Evolutionary conservation across 2,888 invertebrate genomes (phyloP), one percentile per base, ranked within the genome.

Genomic region (Pantelozetes paolii): DNA sequence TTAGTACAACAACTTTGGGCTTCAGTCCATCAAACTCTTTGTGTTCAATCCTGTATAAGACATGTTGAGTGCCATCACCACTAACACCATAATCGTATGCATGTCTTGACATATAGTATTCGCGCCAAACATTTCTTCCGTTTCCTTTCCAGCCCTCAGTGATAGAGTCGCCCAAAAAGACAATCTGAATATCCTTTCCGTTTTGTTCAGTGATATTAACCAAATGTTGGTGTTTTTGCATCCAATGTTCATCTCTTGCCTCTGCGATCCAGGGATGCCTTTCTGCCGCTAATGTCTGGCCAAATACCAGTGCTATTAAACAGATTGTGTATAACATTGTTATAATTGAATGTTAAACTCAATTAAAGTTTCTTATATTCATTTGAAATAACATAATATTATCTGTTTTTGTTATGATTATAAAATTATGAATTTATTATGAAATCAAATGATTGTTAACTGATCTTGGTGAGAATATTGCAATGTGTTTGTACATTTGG

Each of bases 21-120:
- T 89, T 89, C 77, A 94, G 89, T 84, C 89, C 87, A 81, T 94
- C 93, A 79, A 95, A 84, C 83, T 93, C 93, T 72, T 94, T 94
- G 84, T 95, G 91, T 81, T 88, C 86, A 62, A 94, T 87, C 79
- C 95, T 86, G 94, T 94, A 95, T 48, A 95, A 84, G n/a, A 94
- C 88, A 85, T 95, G 89, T 82, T 94, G 90, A 50, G 91, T 90
- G 81, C 89, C 87, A 83, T 95, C 94, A 77, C 89, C 90, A 79
- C 91, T 89, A 80, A 94, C 91, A 79, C 94, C 93, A 84, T 92
- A 91, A 83, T 94, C 94, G 28, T 54, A 30, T 2, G 71, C 71
- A 50, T 36, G 30, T 71, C 71, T 13, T 2, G 30, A n/a, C 5
- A 18, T n/a, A 42, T 71, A 71, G 23, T 71, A 36, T 8, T 30